phyloP scores from a whole-genome alignment of 2,797 vertebrate species.

The Xenops minutus region DNA sequence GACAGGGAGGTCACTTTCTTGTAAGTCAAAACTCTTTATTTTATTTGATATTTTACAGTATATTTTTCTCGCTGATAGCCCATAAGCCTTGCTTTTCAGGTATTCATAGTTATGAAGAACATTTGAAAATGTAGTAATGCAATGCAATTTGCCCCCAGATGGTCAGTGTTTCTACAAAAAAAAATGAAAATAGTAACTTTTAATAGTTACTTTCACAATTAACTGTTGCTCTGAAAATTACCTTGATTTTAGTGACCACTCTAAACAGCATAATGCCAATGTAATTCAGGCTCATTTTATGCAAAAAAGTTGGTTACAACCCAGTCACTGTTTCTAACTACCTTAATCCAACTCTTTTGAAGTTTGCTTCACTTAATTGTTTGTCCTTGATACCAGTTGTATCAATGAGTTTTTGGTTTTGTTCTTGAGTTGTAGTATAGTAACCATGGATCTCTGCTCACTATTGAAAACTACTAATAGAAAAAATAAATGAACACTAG shows the following conservation, averaged over 20 bases:
- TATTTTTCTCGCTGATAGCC: background rate
- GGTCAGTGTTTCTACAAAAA: background rate
- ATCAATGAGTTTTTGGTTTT: background rate
- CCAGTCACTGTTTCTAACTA: background rate
- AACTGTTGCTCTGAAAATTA: conserved; percentile 1
- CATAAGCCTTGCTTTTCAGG: background rate
- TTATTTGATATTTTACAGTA: background rate
- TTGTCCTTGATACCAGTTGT: background rate
- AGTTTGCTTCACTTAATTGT: background rate
- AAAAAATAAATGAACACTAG: background rate
- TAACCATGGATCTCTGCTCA: background rate
- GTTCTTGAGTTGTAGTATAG: background rate
- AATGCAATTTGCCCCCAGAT: background rate
- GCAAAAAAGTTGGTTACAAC: background rate
- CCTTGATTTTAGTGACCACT: background rate
- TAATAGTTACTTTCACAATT: background rate
- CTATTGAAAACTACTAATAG: background rate
- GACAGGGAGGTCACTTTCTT: background rate
- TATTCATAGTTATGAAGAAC: background rate
- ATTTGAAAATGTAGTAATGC: background rate
- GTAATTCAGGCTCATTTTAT: background rate
- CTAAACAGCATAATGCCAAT: background rate
- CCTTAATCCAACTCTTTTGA: background rate
- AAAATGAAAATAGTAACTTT: background rate
- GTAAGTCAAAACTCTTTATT: background rate